phyloP scores from a whole-genome alignment of 2,888 invertebrate species.

The Euzetes globulus region DNA sequence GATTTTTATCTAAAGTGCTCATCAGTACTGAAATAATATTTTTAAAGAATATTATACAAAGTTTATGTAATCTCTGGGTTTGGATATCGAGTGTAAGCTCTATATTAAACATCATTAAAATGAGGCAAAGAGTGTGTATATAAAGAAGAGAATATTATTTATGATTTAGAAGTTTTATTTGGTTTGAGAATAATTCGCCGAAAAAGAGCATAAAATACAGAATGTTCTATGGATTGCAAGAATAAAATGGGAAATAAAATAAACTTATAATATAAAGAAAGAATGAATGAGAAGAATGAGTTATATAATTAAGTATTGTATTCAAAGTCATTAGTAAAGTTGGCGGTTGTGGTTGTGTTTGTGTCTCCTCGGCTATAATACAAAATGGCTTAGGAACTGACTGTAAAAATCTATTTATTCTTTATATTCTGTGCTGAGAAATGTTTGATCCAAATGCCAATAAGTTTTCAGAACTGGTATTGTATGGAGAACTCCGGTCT shows the following conservation, averaged over 20 bases:
- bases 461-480: neutral
- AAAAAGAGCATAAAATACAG: too few relatives aligned
- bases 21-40: too few relatives aligned
- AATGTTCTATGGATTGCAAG: too few relatives aligned
- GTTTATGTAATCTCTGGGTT: neutral
- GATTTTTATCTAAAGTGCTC: too few relatives aligned
- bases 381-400: too few relatives aligned
- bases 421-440: neutral
- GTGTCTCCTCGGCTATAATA: too few relatives aligned
- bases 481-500: neutral
- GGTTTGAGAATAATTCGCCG: too few relatives aligned
- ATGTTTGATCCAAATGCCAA: constrained; percentile 12
- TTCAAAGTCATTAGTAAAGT: neutral
- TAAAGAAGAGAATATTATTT: neutral
- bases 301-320: neutral
- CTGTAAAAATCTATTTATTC: too few relatives aligned
- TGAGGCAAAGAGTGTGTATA: neutral
- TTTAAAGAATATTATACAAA: too few relatives aligned
- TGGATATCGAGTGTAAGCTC: neutral
- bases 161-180: too few relatives aligned
- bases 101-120: neutral
- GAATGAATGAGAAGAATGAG: neutral
- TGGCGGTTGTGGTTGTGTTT: too few relatives aligned
- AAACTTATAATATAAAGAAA: neutral
- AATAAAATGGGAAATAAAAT: neutral